Evolutionary conservation across 2,888 invertebrate species (phyloP).

Genomic region (Pollenia griseotomentosa): DNA sequence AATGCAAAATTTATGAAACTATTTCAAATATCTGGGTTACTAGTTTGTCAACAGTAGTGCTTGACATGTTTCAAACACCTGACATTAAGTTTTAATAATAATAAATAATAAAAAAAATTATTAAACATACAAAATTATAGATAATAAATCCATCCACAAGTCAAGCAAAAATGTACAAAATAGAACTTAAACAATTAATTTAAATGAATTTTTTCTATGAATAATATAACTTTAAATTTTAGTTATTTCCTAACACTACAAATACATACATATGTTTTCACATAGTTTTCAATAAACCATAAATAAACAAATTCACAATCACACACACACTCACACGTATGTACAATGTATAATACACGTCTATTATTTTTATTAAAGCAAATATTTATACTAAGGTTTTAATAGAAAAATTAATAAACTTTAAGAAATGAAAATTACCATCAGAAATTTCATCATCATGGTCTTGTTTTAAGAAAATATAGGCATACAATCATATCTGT

Average conservation of each 20-base stretch:
- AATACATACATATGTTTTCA: neutral
- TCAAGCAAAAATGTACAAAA: conserved; percentile 17
- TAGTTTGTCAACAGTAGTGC: conserved; percentile 28
- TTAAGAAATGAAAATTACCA: conserved; percentile 29
- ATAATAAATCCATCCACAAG: conserved; percentile 16
- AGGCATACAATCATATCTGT: neutral
- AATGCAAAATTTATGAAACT: conserved; percentile 23
- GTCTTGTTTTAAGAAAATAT: neutral
- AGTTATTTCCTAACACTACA: conserved; percentile 13
- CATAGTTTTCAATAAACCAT: conserved; percentile 3
- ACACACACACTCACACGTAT: neutral
- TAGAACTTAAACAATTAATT: conserved; percentile 35
- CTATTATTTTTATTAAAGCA: conserved; percentile 18
- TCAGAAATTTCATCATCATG: conserved; percentile 2
- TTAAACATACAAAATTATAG: conserved; percentile 36
- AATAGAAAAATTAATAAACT: conserved; percentile 57
- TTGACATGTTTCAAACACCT: conserved; percentile 50
- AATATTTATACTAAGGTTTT: conserved; percentile 37
- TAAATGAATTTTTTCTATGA: conserved; percentile 38
- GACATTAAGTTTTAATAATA: conserved; percentile 54
- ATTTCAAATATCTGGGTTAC: neutral
- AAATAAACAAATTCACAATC: neutral
- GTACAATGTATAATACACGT: neutral
- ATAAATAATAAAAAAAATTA: conserved; percentile 33
- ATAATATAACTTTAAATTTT: conserved; percentile 10